These are phyloP conservation scores for Austrofundulus limnaeus DNA, from an alignment of 2,113 vertebrate species.

Conservation along the genomic window DNA sequence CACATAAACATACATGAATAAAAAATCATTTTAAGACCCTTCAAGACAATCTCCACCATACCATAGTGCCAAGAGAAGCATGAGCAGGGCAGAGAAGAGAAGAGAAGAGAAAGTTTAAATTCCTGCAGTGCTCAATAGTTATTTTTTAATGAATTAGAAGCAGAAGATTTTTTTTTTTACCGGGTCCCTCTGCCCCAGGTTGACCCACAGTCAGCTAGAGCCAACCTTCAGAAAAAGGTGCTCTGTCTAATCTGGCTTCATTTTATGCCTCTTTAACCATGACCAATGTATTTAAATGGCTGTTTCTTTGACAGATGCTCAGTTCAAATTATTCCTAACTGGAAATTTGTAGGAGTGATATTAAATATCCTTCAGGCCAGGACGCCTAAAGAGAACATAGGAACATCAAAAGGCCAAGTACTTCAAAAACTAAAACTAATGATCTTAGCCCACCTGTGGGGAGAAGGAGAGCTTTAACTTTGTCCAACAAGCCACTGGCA, in stretches of 20 bases:
- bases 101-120: conserved; percentile 52
- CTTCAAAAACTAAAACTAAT: conserved; percentile 85
- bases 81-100: conserved; percentile 30
- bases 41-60: conserved; percentile 57
- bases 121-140: conserved; percentile 49
- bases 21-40: conserved; percentile 72
- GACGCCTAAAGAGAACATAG: conserved; percentile 78
- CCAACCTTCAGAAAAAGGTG: conserved; percentile 73
- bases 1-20: conserved; percentile 72
- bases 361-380: conserved; percentile 83
- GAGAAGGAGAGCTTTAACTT: conserved; percentile 70
- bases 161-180: conserved; percentile 33
- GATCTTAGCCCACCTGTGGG: conserved; percentile 74
- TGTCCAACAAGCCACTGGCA: conserved; percentile 69
- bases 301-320: conserved; percentile 82
- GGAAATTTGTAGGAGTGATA: conserved; percentile 83
- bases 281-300: conserved; percentile 84
- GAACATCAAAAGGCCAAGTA: conserved; percentile 84
- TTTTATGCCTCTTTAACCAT: conserved; percentile 85
- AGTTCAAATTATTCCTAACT: conserved; percentile 83
- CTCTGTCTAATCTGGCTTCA: conserved; percentile 81
- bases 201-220: conserved; percentile 49
- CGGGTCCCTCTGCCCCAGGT: conserved; percentile 52
- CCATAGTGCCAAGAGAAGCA: conserved; percentile 31
- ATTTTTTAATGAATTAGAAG: conserved; percentile 69